A percentile compares a stretch with the other conserved stretches of the same genome.
Evolutionary conservation across 2,113 vertebrate genomes (phyloP).

Genomic region (Erythrocebus patas): DNA sequence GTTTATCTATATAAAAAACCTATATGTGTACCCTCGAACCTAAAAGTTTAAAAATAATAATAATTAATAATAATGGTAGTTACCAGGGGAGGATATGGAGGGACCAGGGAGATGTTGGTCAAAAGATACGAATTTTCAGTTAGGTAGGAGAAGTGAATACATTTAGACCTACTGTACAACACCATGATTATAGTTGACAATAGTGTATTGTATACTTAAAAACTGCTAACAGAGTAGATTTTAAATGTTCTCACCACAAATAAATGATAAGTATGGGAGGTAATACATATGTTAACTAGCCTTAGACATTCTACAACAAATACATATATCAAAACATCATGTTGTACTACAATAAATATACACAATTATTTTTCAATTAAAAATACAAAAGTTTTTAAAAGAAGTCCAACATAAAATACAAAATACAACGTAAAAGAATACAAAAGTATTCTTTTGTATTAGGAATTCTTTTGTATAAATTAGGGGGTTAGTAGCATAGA

Average conservation of each 20-base stretch:
- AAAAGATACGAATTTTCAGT: background rate
- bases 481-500: background rate
- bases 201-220: background rate
- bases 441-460: background rate
- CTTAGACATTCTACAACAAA: background rate
- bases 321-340: background rate
- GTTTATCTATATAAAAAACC: too few species aligned
- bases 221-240: background rate
- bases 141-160: background rate
- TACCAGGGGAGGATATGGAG: background rate
- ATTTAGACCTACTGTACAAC: background rate
- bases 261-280: background rate
- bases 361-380: background rate
- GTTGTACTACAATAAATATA: background rate
- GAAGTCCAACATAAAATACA: background rate
- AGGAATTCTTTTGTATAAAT: background rate
- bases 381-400: background rate
- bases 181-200: background rate
- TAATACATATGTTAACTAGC: background rate
- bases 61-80: too few species aligned
- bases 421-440: background rate
- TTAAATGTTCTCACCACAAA: background rate
- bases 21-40: too few species aligned
- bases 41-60: too few species aligned
- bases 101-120: background rate